These are phyloP conservation scores for Aegypius monachus DNA, from an alignment of 2,113 vertebrate species.

Conservation along the genomic window DNA sequence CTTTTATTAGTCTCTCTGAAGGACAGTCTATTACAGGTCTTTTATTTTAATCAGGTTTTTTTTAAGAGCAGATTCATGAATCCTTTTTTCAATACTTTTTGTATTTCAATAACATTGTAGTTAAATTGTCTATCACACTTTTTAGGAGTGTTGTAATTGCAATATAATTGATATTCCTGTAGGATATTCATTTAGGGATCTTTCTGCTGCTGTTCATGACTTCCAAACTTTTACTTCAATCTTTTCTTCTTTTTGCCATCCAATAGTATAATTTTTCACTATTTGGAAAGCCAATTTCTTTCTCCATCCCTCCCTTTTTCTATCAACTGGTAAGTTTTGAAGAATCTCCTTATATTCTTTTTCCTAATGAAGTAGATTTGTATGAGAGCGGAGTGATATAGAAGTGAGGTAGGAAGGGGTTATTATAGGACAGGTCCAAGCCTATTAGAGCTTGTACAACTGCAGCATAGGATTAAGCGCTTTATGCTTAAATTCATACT, in stretches of 20 bases:
- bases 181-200: not conserved
- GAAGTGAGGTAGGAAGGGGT: not conserved
- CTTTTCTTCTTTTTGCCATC: not conserved
- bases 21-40: not conserved
- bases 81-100: not conserved
- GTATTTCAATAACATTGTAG: not conserved
- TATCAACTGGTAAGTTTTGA: not conserved
- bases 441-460: not conserved
- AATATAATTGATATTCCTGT: not conserved
- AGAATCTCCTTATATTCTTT: not conserved
- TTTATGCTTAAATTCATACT: not conserved
- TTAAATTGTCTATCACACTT: not conserved
- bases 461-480: not conserved
- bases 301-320: not conserved
- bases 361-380: not conserved
- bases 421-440: not conserved
- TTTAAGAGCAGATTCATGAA: not conserved
- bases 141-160: not conserved
- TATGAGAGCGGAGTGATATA: fast-evolving
- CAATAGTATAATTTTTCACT: not conserved
- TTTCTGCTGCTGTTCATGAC: not conserved
- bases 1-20: not conserved
- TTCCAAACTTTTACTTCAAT: not conserved
- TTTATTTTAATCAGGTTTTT: not conserved
- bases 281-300: not conserved